Percentiles rank a stretch among this genome's conserved stretches.
Conservation (phyloP, 2,888 invertebrate genomes). For the Caenorhabditis japonica region DNA sequence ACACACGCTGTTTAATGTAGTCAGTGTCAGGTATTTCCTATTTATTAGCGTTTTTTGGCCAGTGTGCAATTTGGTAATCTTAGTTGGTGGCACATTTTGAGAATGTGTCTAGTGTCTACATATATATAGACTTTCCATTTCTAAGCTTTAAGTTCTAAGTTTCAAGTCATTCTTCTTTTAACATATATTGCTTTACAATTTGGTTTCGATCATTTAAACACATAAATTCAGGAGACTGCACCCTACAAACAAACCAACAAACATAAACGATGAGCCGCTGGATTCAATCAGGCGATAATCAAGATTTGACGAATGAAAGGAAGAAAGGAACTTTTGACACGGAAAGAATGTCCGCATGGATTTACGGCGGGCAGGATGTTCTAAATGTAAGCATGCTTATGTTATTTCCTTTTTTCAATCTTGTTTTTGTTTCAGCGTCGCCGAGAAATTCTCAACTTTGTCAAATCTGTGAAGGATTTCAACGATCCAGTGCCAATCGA, state of each 20-base stretch:
- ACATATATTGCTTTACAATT: no score
- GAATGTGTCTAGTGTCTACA: not conserved
- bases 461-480: conserved; percentile 75
- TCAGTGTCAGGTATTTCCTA: conserved; percentile 9
- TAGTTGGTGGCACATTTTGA: no score
- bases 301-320: conserved; percentile 69
- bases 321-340: conserved; percentile 59
- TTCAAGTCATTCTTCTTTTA: no score
- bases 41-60: conserved; percentile 29
- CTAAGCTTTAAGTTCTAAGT: no score
- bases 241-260: no score
- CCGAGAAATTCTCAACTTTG: conserved; percentile 72
- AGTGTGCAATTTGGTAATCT: not conserved
- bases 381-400: conserved; percentile 57
- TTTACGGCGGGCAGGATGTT: conserved; percentile 68
- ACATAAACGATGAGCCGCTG: conserved; percentile 55
- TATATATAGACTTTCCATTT: no score
- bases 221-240: not conserved
- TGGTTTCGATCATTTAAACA: no score
- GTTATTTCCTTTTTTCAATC: not conserved
- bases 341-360: conserved; percentile 63
- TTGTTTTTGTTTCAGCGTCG: conserved; percentile 55
- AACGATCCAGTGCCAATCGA: conserved; percentile 73
- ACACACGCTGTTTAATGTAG: conserved; percentile 40
- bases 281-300: conserved; percentile 71